Conservation (phyloP, 23 tunicate species). For the Ascidia mentula region DNA sequence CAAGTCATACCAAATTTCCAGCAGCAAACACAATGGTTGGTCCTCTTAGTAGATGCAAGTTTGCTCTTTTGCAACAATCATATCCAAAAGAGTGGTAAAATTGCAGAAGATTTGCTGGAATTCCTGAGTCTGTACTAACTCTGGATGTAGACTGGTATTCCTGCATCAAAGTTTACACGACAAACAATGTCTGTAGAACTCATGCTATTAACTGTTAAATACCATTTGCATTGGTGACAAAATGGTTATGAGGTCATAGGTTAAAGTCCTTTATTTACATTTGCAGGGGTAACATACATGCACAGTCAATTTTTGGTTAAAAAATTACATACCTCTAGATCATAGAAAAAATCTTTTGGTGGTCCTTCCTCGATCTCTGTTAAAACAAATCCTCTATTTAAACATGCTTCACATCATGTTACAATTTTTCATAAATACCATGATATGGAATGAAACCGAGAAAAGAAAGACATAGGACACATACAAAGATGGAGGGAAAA, state of each 20-base stretch:
- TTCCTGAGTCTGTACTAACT: constrained; percentile 75
- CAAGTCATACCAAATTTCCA: constrained; percentile 94
- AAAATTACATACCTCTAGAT: constrained; percentile 35
- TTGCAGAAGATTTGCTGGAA: constrained; percentile 65
- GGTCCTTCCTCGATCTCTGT: constrained; percentile 32
- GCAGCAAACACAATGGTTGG: constrained; percentile 89
- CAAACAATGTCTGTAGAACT: too few relatives aligned
- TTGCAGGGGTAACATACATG: not conserved
- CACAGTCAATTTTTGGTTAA: not conserved
- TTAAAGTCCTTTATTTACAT: not conserved
- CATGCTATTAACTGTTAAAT: too few relatives aligned
- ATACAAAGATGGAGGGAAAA: too few relatives aligned
- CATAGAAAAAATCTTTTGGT: constrained; percentile 47
- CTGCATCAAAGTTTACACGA: too few relatives aligned
- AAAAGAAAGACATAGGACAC: too few relatives aligned
- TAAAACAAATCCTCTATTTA: not conserved
- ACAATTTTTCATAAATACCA: too few relatives aligned
- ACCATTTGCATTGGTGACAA: too few relatives aligned
- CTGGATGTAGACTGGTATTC: constrained; percentile 58
- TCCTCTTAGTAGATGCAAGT: constrained; percentile 73
- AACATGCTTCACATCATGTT: too few relatives aligned
- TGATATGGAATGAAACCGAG: too few relatives aligned
- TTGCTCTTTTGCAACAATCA: constrained; percentile 83
- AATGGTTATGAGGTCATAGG: not conserved
- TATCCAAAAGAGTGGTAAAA: constrained; percentile 93